Conservation (phyloP, 2,888 invertebrate species). For the Protonemura montana region DNA sequence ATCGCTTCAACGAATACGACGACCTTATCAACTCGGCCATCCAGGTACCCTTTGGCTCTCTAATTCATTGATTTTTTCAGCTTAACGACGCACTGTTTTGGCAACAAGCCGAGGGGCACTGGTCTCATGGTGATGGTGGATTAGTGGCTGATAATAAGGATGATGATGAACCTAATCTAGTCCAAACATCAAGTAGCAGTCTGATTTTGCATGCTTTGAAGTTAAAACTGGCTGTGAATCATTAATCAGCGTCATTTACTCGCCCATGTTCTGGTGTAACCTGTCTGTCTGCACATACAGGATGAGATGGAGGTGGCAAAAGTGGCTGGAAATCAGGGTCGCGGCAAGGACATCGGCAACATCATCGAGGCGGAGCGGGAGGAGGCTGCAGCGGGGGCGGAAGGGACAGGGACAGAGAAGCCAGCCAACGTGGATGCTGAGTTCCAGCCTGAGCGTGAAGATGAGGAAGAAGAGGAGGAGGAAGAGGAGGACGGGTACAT, state of each 20-base stretch:
- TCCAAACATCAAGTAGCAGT: no score
- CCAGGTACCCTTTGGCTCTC: no score
- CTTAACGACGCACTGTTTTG: no score
- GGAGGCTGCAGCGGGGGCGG: constrained; percentile 57
- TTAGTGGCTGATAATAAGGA: no score
- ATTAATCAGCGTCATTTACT: no score
- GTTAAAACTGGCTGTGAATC: no score
- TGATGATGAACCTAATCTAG: no score
- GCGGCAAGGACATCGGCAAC: constrained; percentile 93
- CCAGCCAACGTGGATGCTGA: constrained; percentile 55
- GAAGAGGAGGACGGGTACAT: constrained; percentile 49
- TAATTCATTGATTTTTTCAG: no score
- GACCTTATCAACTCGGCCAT: constrained; percentile 94
- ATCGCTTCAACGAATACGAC: constrained; percentile 92
- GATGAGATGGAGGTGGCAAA: constrained; percentile 58
- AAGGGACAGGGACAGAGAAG: constrained; percentile 49
- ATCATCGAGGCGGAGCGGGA: constrained; percentile 80
- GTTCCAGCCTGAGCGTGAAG: constrained; percentile 54
- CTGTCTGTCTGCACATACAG: not conserved
- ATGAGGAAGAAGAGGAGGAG: constrained; percentile 48
- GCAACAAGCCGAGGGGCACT: no score
- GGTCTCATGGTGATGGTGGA: no score
- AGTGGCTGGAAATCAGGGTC: constrained; percentile 80
- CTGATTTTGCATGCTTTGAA: no score
- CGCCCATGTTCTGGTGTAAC: no score